Conservation (phyloP, 1,140 invertebrate genomes). For the Plectus sambesii region DNA sequence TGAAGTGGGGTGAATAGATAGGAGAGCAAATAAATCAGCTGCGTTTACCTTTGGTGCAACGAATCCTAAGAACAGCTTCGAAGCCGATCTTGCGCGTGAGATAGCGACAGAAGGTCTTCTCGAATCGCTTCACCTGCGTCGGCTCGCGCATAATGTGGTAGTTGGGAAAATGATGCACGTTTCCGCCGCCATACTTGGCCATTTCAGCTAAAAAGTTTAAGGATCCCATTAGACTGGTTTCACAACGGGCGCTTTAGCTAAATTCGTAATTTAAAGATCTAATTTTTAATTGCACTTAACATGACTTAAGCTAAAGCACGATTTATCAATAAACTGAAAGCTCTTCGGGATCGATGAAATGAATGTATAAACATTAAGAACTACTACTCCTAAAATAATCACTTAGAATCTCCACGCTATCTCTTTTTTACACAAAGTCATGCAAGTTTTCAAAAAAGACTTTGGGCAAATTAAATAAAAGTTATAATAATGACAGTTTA, state of each 20-base stretch:
- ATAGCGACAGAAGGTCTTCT: slow-evolving; percentile 70
- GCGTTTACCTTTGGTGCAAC: slow-evolving; percentile 70
- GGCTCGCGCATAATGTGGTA: slow-evolving; percentile 62
- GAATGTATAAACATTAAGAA: too few species aligned
- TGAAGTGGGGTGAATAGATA: neutral
- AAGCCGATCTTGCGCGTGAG: slow-evolving; percentile 93
- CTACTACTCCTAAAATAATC: too few species aligned
- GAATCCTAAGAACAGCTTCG: slow-evolving; percentile 92
- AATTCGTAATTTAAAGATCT: too few species aligned
- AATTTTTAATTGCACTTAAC: too few species aligned
- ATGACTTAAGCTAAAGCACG: too few species aligned
- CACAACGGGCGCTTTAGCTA: too few species aligned
- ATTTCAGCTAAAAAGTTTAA: slow-evolving; percentile 48
- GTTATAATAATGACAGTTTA: slow-evolving; percentile 3
- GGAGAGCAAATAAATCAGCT: slow-evolving; percentile 5
- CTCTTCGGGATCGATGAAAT: neutral
- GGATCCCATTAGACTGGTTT: slow-evolving; percentile 2
- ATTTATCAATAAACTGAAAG: slow-evolving; percentile 8
- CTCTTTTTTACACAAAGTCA: too few species aligned
- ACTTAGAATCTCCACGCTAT: too few species aligned
- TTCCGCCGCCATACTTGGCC: slow-evolving; percentile 86
- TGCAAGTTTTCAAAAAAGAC: too few species aligned
- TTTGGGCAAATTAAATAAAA: too few species aligned
- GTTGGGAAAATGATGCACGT: slow-evolving; percentile 79
- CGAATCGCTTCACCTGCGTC: slow-evolving; percentile 62